Conservation (phyloP, 2,113 vertebrate genomes). For the Eonycteris spelaea region DNA sequence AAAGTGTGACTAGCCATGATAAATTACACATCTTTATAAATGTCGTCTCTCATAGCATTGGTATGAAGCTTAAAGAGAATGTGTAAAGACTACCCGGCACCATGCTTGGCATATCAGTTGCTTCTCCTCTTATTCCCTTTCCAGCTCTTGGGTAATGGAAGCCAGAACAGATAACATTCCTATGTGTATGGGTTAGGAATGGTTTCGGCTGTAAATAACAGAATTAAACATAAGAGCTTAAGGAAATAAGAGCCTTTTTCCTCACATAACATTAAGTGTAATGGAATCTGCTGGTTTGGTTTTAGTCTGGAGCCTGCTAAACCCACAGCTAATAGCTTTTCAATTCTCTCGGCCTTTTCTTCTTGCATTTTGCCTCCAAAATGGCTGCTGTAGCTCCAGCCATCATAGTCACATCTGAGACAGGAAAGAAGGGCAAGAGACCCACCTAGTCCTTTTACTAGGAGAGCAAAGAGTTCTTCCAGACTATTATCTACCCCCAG, state of each 20-base stretch:
- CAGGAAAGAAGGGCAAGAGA: not conserved
- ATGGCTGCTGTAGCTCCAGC: not conserved
- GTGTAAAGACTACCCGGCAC: not conserved
- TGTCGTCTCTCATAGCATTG: not conserved
- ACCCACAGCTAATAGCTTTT: not conserved
- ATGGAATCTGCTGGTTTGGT: not conserved
- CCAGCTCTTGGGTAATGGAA: not conserved
- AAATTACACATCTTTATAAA: constrained; percentile 31
- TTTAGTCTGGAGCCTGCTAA: not conserved
- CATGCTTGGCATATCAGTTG: not conserved
- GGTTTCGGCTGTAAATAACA: constrained; percentile 31
- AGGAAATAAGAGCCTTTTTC: not conserved
- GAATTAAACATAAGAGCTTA: not conserved
- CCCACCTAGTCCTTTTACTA: not conserved
- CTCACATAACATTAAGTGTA: not conserved
- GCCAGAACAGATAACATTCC: not conserved
- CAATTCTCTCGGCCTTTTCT: not conserved
- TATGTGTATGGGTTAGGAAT: not conserved
- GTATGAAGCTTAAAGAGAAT: not conserved
- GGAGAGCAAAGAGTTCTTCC: not conserved
- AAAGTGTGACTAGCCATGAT: not conserved
- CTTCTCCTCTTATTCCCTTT: constrained; percentile 1
- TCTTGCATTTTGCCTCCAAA: not conserved
- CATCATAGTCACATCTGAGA: not conserved
- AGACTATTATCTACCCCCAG: not conserved